A percentile compares a stretch with the other conserved stretches of the same genome.
These are phyloP conservation scores for Mohoua ochrocephala DNA, from an alignment of 2,113 vertebrate species.

Conservation along the genomic window DNA sequence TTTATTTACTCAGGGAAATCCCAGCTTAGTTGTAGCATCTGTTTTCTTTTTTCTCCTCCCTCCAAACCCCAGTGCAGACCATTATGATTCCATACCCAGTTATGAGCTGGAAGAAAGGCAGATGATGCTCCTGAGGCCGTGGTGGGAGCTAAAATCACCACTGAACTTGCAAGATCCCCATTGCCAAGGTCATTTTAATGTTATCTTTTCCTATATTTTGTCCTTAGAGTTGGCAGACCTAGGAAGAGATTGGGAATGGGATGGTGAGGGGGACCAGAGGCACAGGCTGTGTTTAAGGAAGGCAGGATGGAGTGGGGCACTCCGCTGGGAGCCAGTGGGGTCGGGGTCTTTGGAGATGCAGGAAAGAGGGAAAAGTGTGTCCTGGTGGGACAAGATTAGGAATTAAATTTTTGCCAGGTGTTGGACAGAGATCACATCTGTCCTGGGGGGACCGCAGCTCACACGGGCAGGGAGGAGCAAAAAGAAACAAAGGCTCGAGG, in stretches of 20 bases:
- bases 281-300: rapidly evolving
- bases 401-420: not conserved
- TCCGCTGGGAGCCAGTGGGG: rapidly evolving
- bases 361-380: not conserved
- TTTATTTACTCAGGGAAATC: conserved; percentile 67
- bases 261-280: not conserved
- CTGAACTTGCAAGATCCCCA: rapidly evolving
- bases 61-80: not conserved
- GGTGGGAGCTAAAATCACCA: not conserved
- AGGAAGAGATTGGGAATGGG: not conserved
- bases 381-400: not conserved
- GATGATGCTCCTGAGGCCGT: not conserved
- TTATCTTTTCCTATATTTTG: not conserved
- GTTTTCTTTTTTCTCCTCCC: not conserved
- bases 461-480: not conserved
- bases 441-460: not conserved
- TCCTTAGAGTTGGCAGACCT: not conserved
- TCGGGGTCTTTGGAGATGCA: not conserved
- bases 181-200: not conserved
- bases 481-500: not conserved
- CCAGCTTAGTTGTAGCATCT: conserved; percentile 11
- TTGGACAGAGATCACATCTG: not conserved
- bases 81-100: not conserved
- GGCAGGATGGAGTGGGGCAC: not conserved
- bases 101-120: not conserved